Conservation (phyloP, 2,797 vertebrate genomes). For the Crax fasciolata region DNA sequence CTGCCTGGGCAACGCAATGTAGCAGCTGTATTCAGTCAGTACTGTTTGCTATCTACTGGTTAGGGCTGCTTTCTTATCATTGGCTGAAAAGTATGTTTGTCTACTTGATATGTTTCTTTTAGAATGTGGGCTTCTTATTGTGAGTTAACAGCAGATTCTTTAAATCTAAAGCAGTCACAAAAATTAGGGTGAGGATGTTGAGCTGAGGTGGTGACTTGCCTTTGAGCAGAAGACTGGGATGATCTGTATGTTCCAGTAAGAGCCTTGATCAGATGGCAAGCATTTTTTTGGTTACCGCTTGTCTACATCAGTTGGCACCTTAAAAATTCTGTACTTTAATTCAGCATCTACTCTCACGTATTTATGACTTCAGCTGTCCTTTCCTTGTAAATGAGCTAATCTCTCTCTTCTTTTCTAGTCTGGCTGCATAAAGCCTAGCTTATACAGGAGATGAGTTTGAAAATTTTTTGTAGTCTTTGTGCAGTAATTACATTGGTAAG, state of each 20-base stretch:
- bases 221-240: not conserved
- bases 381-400: not conserved
- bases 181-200: not conserved
- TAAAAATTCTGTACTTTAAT: not conserved
- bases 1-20: not conserved
- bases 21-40: not conserved
- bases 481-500: not conserved
- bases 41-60: not conserved
- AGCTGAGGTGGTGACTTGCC: not conserved
- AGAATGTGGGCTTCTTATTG: not conserved
- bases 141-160: not conserved
- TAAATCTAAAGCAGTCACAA: not conserved
- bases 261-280: not conserved
- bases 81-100: not conserved
- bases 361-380: not conserved
- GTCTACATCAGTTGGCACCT: not conserved
- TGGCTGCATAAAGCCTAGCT: not conserved
- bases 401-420: not conserved
- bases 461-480: not conserved
- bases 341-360: not conserved
- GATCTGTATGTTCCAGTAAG: not conserved
- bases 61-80: not conserved
- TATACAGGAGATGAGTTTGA: not conserved
- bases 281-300: not conserved
- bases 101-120: not conserved